Base-by-base conservation (phyloP, 2,888 invertebrate genomes). In the Orthonychiurus folsomi region DNA sequence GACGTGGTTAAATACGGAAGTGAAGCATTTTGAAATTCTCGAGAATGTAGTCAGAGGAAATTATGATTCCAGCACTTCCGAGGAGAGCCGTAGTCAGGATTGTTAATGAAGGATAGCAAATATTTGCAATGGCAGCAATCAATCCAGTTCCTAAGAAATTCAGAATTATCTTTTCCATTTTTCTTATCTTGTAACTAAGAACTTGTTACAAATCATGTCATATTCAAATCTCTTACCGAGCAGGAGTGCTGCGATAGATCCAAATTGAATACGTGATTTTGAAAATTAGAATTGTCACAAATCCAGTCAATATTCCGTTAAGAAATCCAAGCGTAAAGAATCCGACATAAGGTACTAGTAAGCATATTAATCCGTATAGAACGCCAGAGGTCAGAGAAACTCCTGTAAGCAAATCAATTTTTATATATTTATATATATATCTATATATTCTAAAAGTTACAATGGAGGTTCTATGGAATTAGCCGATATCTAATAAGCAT, bases 311-410 rank as follows among this genome's bases (percentile, higher is more conserved):
- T 21, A 87, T 77, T 24, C 89, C 89, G 0, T 87, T 84, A 76
- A 88, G 87, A 73, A 89, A 84, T 47, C 89, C 89, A 24, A 86
- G 85, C 82, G 88, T 85, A 78, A 89, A 89, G 62, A 89, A 82
- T 3, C 88, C 88, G 50, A 88, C 86, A 75, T 88, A 88, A 75
- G 87, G 87, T 63, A 89, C 87, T 74, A 89, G 80, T 86, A 87
- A 87, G 15, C 88, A 88, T 74, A 89, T 86, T 64, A 88, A 81
- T 18, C 89, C 89, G 74, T 87, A 86, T 52, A 89, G 79, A 24
- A 88, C 78, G 15, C 89, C 89, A 26, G 87, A 69, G 28, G 69
- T 63, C 20, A 66, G 63, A 20, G 71, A 68, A 50, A 69, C 67
- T 37, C 69, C 71, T 71, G 47, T 23, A 63, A 56, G 56, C n/a